Base-by-base conservation (phyloP, 2,113 vertebrate species). In the Gallinago undulata region DNA sequence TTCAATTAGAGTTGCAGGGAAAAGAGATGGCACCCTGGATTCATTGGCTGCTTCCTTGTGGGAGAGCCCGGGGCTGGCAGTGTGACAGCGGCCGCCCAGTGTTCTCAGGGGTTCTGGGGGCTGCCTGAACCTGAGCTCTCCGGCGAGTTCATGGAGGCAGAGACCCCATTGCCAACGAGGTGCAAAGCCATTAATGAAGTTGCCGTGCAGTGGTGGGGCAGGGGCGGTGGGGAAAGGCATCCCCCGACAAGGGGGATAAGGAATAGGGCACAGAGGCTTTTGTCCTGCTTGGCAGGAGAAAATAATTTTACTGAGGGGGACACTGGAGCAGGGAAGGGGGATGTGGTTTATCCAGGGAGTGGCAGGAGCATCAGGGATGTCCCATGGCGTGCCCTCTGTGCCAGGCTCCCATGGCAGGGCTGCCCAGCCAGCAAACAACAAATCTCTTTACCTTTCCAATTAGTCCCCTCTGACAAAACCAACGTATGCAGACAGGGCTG, bases 11-110 rank as follows among this genome's bases (percentile, higher is more conserved):
- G 3, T 55, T 60, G 53, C 50, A 45, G 51, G 39, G 53, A 69
- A 67, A 75, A 72, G 64, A 53, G 45, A 12, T 22, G 33, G 63
- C 30, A 55, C 13, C 41, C 62, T 63, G 59, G 45, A 41, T 85
- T 76, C 3, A 2, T 50, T 51, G 70, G 19, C 62, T 0, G 0
- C 62, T 53, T 85, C 67, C 57, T 68, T n/a, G 39, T 2, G 1
- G 81, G 62, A 78, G 55, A 82, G n/a, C 24, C n/a, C 0, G 1
- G 37, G 6, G 22, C 53, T 56, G 30, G 59, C 33, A 57, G 9
- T 0, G 30, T 1, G 15, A 19, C 72, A 67, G 73, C 0, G 0
- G 35, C 48, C 0, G 1, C 60, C 28, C 0, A 0, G 37, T 21
- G 33, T 39, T 41, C 73, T 84, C 31, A 45, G 31, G 25, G 60